Percentiles rank a stretch among this genome's conserved stretches.
phyloP scores from a whole-genome alignment of 2,113 vertebrate genomes.

The Phylloscopus whistleri region DNA sequence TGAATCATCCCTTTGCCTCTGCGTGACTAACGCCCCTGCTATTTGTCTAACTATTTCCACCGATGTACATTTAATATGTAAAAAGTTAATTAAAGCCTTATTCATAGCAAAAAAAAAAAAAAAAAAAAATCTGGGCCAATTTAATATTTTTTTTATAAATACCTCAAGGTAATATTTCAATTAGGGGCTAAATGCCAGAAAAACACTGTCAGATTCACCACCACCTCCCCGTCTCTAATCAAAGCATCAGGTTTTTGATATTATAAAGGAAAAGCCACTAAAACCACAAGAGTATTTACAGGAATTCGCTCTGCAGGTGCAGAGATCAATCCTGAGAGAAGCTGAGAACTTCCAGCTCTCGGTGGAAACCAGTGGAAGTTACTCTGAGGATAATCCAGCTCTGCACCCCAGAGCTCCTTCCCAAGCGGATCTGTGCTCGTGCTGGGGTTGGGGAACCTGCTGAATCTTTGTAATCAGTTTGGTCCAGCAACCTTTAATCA shows the following conservation, averaged over 20 bases:
- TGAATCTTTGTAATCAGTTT: slow-evolving; percentile 31
- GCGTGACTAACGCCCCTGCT: slow-evolving; percentile 26
- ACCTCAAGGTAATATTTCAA: slow-evolving; percentile 51
- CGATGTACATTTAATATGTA: slow-evolving; percentile 49
- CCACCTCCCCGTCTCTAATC: neutral
- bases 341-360: neutral
- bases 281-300: slow-evolving; percentile 46
- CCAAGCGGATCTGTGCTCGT: neutral
- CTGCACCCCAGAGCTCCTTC: neutral
- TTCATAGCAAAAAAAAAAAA: slow-evolving; percentile 31
- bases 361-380: neutral
- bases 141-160: slow-evolving; percentile 31
- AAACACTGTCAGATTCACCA: neutral
- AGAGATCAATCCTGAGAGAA: slow-evolving; percentile 23
- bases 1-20: slow-evolving; percentile 46
- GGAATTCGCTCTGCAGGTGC: neutral
- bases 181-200: slow-evolving; percentile 42
- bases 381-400: neutral
- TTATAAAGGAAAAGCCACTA: slow-evolving; percentile 18
- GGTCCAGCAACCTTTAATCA: slow-evolving; percentile 29
- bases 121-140: slow-evolving; percentile 51
- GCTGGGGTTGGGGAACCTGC: neutral
- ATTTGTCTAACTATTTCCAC: slow-evolving; percentile 44
- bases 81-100: slow-evolving; percentile 66
- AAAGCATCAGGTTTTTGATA: slow-evolving; percentile 22